Evolutionary conservation across 2,797 vertebrate species (phyloP).

Genomic region (Paguma larvata): DNA sequence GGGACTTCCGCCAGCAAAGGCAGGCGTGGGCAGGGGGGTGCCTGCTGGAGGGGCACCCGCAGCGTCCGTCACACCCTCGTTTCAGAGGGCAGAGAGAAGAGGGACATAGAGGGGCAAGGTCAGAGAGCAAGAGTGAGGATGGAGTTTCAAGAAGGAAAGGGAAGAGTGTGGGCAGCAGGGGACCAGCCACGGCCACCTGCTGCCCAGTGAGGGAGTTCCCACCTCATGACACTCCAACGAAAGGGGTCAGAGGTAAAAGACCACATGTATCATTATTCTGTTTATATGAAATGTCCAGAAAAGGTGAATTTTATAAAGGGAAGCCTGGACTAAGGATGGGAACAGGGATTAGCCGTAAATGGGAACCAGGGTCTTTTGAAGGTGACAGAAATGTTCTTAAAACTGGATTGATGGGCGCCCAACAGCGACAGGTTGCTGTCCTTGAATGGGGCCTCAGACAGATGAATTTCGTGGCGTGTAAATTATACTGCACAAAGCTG

Average conservation of each 20-base stretch:
- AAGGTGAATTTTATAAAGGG: neutral
- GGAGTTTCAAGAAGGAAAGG: neutral
- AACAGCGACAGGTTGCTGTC: neutral
- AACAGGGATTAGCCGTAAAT: accelerated
- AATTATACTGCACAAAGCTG: neutral
- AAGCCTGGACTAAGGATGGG: neutral
- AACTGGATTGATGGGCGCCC: neutral
- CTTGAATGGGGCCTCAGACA: neutral
- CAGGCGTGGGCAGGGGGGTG: neutral
- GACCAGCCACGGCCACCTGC: accelerated
- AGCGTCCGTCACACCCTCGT: neutral
- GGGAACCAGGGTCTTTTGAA: neutral
- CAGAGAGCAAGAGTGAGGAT: neutral
- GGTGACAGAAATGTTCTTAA: neutral
- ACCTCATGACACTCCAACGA: neutral
- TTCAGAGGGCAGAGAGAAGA: neutral
- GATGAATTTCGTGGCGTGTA: neutral
- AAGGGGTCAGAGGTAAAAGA: neutral
- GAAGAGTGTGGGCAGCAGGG: neutral
- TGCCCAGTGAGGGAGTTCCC: accelerated
- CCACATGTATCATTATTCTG: accelerated
- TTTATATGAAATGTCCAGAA: neutral
- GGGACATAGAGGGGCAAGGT: neutral
- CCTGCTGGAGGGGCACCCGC: neutral
- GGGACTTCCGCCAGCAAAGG: neutral